Evolutionary conservation across 64 coral and sea anemone species (phyloP), one percentile per base, ranked within the genome.

Genomic region (Acropora yongei): DNA sequence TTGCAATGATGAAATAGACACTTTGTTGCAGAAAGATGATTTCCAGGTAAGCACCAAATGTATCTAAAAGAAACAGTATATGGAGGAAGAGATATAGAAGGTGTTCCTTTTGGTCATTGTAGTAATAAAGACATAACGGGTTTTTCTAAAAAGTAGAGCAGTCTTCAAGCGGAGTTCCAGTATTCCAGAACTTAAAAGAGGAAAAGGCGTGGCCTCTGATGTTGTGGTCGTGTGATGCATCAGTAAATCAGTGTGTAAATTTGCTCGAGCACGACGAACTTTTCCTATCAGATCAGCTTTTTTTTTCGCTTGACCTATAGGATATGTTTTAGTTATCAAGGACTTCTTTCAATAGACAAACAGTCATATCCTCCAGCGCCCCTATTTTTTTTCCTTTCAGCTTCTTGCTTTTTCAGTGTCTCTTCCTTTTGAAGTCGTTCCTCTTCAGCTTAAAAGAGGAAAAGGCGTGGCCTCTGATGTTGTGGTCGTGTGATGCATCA

Each of bases 271-370:
- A 44, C 44, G 39, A 44, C 42, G 39, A 57, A 66, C 80, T 83
- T 83, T 83, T 50, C 44, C 61, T 41, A 66, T 83, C 80, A 83
- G 57, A 41, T 83, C 80, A 63, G 53, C 80, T n/a, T n/a, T n/a
- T 65, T 39, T 83, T 83, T 57, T 83, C 80, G 19, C 18, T 83
- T 16, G 55, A 61, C 53, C 48, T 83, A n/a, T 83, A 83, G 55
- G 80, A 66, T 10, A 83, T 63, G 51, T 83, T 83, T 40, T 66
- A 61, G 40, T 83, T 57, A 66, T 63, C 80, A 43, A 83, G 61
- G 40, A 83, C 80, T 83, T 58, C 80, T 66, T 46, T 57, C 58
- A 83, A 66, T 48, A 83, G 51, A 6, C 11, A 20, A 66, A 83
- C 80, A 40, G 20, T 83, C 80, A 83, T 83, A 60, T 83, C 80